phyloP scores from a whole-genome alignment of 2,797 vertebrate species.

The Taeniopygia guttata region DNA sequence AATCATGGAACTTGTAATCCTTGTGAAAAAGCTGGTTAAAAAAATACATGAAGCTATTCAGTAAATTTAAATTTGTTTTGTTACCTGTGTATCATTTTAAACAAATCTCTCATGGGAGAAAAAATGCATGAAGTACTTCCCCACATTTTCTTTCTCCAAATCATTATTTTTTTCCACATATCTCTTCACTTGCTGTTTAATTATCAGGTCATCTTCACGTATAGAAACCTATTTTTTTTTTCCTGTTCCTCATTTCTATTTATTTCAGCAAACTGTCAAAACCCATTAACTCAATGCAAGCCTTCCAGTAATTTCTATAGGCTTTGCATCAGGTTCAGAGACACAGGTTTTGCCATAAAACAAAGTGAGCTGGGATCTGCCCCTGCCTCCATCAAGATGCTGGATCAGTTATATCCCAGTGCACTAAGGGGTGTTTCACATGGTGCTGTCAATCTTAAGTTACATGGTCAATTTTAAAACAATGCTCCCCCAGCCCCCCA shows the following conservation, averaged over 20 bases:
- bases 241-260: not conserved
- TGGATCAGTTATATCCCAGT: not conserved
- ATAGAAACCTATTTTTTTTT: not conserved
- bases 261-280: not conserved
- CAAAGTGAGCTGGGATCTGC: not conserved
- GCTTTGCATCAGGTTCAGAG: not conserved
- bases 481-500: rapidly evolving
- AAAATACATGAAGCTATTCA: not conserved
- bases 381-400: not conserved
- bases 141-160: not conserved
- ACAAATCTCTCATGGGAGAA: not conserved
- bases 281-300: not conserved
- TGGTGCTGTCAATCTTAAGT: not conserved
- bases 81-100: not conserved
- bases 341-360: not conserved
- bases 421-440: not conserved
- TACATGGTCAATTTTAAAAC: not conserved
- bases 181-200: not conserved
- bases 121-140: not conserved
- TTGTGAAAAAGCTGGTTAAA: not conserved
- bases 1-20: not conserved
- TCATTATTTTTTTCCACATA: not conserved
- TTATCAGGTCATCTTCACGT: not conserved
- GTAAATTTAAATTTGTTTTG: not conserved
- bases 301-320: not conserved